Conservation (phyloP, 2,797 vertebrate species). For the Eidolon dupreanum region DNA sequence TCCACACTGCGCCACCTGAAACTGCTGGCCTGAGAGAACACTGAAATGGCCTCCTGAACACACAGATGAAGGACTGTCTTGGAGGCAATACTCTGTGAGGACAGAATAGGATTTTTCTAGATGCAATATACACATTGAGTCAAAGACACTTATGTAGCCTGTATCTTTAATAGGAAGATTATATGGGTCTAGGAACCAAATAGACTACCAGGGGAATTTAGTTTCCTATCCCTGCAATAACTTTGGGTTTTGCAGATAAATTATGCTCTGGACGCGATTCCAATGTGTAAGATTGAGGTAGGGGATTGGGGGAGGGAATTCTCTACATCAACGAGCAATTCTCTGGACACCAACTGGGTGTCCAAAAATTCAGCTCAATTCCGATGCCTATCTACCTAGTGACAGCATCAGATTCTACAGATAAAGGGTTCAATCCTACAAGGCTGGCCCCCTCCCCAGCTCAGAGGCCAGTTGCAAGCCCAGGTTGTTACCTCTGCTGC, state of each 20-base stretch:
- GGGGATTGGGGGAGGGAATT: background rate
- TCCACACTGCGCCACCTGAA: background rate
- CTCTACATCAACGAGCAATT: background rate
- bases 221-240: background rate
- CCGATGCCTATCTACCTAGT: background rate
- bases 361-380: background rate
- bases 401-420: background rate
- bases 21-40: background rate
- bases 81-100: background rate
- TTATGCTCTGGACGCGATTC: background rate
- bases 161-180: background rate
- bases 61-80: background rate
- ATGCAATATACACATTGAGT: background rate
- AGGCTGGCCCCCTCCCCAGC: background rate
- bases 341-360: background rate
- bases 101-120: background rate
- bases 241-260: background rate
- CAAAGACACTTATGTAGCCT: background rate
- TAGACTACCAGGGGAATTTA: background rate
- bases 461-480: background rate
- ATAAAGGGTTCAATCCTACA: background rate
- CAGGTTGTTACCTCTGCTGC: background rate
- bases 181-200: background rate
- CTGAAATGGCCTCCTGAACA: background rate
- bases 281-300: too few relatives aligned